Conservation (phyloP, 2,797 vertebrate genomes). For the Glyptemys insculpta region DNA sequence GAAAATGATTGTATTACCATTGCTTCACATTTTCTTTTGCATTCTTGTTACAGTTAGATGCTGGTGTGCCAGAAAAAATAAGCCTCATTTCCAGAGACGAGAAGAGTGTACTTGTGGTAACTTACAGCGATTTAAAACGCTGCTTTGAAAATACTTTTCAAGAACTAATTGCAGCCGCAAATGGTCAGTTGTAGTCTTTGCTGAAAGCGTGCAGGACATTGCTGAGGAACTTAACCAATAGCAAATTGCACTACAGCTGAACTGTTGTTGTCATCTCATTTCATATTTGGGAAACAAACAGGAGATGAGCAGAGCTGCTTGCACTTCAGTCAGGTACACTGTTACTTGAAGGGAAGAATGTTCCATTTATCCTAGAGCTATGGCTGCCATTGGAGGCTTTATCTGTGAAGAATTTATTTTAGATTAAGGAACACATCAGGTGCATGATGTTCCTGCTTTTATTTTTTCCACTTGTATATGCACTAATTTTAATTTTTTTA, state of each 20-base stretch:
- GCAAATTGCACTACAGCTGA: constrained; percentile 96
- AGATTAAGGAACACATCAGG: constrained; percentile 91
- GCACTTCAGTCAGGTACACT: constrained; percentile 98
- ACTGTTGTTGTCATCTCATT: constrained; percentile 86
- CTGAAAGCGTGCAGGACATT: constrained; percentile 81
- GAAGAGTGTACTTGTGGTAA: constrained; percentile 98
- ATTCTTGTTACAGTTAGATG: constrained; percentile 91
- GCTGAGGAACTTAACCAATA: constrained; percentile 84
- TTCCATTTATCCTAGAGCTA: constrained; percentile 88
- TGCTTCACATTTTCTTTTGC: constrained; percentile 71
- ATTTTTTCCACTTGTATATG: constrained; percentile 95
- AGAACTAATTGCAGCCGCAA: constrained; percentile 95
- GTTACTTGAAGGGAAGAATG: constrained; percentile 94
- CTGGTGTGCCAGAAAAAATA: constrained; percentile 99
- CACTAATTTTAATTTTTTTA: constrained; percentile 98
- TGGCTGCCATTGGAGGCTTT: constrained; percentile 90
- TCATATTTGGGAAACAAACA: constrained; percentile 83
- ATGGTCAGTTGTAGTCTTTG: constrained; percentile 97
- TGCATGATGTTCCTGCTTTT: constrained; percentile 93
- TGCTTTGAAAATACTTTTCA: constrained; percentile 99
- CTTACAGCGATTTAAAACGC: constrained; percentile 99
- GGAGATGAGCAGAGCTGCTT: constrained; percentile 89
- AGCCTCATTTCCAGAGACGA: constrained; percentile 98
- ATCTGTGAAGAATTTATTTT: constrained; percentile 95
- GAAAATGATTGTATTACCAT: constrained; percentile 70